Conservation (phyloP, 2,888 invertebrate species). For the Parapristionchus giblindavisi region DNA sequence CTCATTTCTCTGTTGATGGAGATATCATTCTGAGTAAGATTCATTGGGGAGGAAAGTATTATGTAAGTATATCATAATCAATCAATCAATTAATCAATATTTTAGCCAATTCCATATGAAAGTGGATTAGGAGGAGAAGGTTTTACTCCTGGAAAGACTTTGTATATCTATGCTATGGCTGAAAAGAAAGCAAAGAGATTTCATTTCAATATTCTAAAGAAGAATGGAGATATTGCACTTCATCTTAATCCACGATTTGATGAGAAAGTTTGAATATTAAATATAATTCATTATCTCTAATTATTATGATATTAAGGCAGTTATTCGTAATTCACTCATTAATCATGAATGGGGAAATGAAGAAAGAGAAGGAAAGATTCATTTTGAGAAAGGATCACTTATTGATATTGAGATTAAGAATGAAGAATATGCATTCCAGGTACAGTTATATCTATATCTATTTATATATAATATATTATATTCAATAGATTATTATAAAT, state of each 20-base stretch:
- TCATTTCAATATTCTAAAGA: slow-evolving; percentile 60
- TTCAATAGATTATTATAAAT: slow-evolving; percentile 67
- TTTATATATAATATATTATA: not conserved
- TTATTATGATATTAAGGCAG: slow-evolving; percentile 42
- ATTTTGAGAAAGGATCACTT: slow-evolving; percentile 56
- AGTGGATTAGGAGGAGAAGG: slow-evolving; percentile 66
- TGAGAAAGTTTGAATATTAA: slow-evolving; percentile 51
- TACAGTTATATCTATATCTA: slow-evolving; percentile 25
- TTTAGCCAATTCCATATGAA: slow-evolving; percentile 67
- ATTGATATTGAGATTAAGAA: slow-evolving; percentile 60
- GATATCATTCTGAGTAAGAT: slow-evolving; percentile 65
- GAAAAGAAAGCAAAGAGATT: slow-evolving; percentile 67
- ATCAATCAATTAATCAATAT: not conserved
- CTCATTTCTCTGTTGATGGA: slow-evolving; percentile 69
- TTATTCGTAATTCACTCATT: slow-evolving; percentile 58
- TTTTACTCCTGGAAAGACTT: slow-evolving; percentile 65
- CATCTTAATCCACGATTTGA: slow-evolving; percentile 60
- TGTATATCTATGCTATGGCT: slow-evolving; percentile 63
- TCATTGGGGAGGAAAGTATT: slow-evolving; percentile 69
- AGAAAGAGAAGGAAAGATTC: slow-evolving; percentile 59
- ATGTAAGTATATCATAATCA: slow-evolving; percentile 52
- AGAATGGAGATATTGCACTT: slow-evolving; percentile 61
- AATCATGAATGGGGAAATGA: slow-evolving; percentile 60
- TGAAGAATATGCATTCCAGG: slow-evolving; percentile 59
- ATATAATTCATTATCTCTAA: not conserved